Conservation (phyloP, 1,140 invertebrate genomes). For the Augochlora pura region DNA sequence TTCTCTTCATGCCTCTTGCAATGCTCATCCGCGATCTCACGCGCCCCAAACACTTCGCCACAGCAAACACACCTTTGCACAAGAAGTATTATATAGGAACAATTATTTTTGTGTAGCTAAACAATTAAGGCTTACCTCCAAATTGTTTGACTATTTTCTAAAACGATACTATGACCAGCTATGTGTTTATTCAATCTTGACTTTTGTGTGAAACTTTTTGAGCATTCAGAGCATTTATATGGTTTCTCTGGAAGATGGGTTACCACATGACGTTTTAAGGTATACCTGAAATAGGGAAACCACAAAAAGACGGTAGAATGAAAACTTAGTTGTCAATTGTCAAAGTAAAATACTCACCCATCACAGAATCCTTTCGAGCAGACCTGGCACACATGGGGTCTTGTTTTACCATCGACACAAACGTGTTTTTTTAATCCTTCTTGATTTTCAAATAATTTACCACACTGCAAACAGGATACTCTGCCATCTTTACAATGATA, state of each 20-base stretch:
- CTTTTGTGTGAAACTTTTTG: slow-evolving; percentile 81
- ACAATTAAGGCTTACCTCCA: slow-evolving; percentile 37
- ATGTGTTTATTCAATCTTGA: slow-evolving; percentile 68
- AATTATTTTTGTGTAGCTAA: background rate
- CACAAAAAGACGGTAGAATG: background rate
- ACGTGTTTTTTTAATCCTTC: slow-evolving; percentile 54
- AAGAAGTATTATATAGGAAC: background rate
- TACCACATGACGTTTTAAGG: slow-evolving; percentile 86
- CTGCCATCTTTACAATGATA: slow-evolving; percentile 63
- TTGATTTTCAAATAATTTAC: slow-evolving; percentile 63
- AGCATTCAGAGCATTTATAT: slow-evolving; percentile 89
- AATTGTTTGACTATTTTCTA: slow-evolving; percentile 61
- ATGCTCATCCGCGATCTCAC: slow-evolving; percentile 57
- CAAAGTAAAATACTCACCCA: slow-evolving; percentile 77
- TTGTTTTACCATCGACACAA: slow-evolving; percentile 64
- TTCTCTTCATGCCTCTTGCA: slow-evolving; percentile 58
- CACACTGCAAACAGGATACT: slow-evolving; percentile 67
- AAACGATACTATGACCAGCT: slow-evolving; percentile 59
- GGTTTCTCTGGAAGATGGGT: slow-evolving; percentile 86
- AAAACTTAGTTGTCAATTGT: too few species aligned
- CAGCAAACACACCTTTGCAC: slow-evolving; percentile 57
- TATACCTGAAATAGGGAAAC: slow-evolving; percentile 81
- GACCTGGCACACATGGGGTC: slow-evolving; percentile 94
- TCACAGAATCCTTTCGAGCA: slow-evolving; percentile 95
- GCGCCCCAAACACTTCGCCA: slow-evolving; percentile 56